Evolutionary conservation across 2,113 vertebrate species (phyloP).

Genomic region (Brachyistius frenatus): DNA sequence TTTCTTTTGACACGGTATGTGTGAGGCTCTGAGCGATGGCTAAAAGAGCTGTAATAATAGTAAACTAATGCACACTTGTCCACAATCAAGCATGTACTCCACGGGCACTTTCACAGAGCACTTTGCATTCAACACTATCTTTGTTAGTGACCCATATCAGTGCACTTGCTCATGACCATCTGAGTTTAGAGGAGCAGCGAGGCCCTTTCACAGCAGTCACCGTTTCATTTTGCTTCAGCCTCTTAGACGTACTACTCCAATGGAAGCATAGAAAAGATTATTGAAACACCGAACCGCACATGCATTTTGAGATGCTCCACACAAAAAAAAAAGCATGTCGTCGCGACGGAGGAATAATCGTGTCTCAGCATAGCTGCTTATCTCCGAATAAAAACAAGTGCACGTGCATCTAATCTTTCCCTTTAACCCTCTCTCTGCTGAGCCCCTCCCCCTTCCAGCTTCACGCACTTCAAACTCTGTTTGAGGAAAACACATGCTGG

Average conservation of each 20-base stretch:
- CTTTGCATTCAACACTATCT: constrained; percentile 56
- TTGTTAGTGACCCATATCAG: constrained; percentile 62
- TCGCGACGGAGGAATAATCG: constrained; percentile 62
- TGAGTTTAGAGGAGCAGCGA: constrained; percentile 35
- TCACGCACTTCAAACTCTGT: constrained; percentile 83
- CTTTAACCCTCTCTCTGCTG: constrained; percentile 51
- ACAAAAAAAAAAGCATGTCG: constrained; percentile 42
- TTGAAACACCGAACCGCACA: constrained; percentile 53
- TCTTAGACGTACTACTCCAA: constrained; percentile 28
- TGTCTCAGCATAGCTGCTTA: constrained; percentile 51
- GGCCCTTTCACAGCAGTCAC: constrained; percentile 37
- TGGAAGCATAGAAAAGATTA: constrained; percentile 51
- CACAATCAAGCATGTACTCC: constrained; percentile 66
- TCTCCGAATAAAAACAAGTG: constrained; percentile 72
- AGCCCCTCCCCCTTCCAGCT: constrained; percentile 8
- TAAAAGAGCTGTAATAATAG: constrained; percentile 53
- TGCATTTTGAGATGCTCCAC: constrained; percentile 21
- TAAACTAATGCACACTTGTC: constrained; percentile 71
- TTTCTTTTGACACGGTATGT: constrained; percentile 40
- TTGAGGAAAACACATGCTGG: constrained; percentile 88
- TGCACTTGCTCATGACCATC: constrained; percentile 45
- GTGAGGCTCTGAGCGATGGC: constrained; percentile 45
- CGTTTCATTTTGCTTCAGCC: neutral
- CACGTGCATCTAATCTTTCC: constrained; percentile 66
- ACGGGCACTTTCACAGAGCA: constrained; percentile 59